A percentile compares a stretch with the other conserved stretches of the same genome.
These are phyloP conservation scores for Rhyacophila evoluta DNA, from an alignment of 2,888 invertebrate genomes.

Conservation along the genomic window DNA sequence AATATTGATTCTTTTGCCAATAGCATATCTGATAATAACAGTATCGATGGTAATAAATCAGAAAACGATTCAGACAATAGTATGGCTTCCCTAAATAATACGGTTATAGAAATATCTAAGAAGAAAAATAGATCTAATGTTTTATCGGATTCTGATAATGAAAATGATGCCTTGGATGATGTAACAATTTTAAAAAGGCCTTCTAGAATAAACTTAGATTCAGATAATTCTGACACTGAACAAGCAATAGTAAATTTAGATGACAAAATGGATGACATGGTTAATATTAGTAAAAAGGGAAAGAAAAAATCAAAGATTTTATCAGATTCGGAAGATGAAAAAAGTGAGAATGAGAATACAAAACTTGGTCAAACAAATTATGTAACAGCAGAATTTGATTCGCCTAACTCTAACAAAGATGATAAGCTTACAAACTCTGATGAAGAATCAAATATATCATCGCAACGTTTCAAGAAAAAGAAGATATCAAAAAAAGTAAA, in stretches of 20 bases:
- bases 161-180: neutral
- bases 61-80: neutral
- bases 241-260: neutral
- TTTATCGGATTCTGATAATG: conserved; percentile 29
- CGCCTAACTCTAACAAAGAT: neutral
- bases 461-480: conserved; percentile 27
- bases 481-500: neutral
- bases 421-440: neutral
- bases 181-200: neutral
- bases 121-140: conserved; percentile 17
- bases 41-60: neutral
- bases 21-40: neutral
- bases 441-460: neutral
- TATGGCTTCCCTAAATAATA: neutral
- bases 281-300: neutral
- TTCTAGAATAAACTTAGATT: neutral
- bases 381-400: neutral
- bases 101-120: neutral
- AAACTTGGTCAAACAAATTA: neutral
- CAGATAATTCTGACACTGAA: conserved; percentile 26
- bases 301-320: neutral
- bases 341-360: neutral
- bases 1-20: neutral
- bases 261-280: neutral
- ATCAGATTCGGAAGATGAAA: conserved; percentile 29